Base-by-base conservation (phyloP, 1,140 invertebrate genomes). In the Conus ventricosus region DNA sequence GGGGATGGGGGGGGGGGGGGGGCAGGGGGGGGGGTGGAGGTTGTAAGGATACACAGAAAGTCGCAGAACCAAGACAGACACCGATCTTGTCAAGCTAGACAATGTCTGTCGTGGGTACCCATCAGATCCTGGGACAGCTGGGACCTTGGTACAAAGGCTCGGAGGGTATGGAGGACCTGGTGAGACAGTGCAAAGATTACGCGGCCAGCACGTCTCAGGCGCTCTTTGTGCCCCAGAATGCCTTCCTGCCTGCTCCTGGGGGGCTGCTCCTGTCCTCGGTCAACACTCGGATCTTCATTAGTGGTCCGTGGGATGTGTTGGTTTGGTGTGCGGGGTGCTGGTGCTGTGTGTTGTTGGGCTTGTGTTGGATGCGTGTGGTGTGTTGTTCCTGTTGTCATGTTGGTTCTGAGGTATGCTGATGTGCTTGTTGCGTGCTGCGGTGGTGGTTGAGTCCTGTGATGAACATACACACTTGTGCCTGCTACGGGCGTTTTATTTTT, bases 101-200 rank as follows among this genome's bases (percentile, higher is more conserved):
- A 39, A 1, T 39, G 39, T 39, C 39, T 39, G 39, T 39, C 3
- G 39, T 39, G 27, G 60, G 54, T 63, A 6, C 17, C 8, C 4
- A 7, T 63, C 82, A 92, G 91, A 85, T 92, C 25, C 83, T 92
- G 63, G 89, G 89, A 11, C 91, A 91, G 84, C 81, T 93, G 15
- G 90, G 90, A 57, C 88, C 90, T 15, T 57, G 87, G n/a, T 90
- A 90, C 87, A 55, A 63, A 51, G 85, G 91, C 0, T 90, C 89
- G 78, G 20, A 76, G 17, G 80, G 76, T 27, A n/a, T 93, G 57
- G 85, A 89, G 85, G 89, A 75, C 11, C 76, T 93, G 51, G 88
- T 92, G 27, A 53, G 82, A 17, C 85, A 88, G 7, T 91, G 90
- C 39, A 15, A 84, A n/a, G 57, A 75, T 51, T 92, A 90, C 89